Percentiles rank a stretch among this genome's conserved stretches.
These are phyloP conservation scores for Tipula vernalis DNA, from an alignment of 2,888 invertebrate genomes.

Conservation along the genomic window DNA sequence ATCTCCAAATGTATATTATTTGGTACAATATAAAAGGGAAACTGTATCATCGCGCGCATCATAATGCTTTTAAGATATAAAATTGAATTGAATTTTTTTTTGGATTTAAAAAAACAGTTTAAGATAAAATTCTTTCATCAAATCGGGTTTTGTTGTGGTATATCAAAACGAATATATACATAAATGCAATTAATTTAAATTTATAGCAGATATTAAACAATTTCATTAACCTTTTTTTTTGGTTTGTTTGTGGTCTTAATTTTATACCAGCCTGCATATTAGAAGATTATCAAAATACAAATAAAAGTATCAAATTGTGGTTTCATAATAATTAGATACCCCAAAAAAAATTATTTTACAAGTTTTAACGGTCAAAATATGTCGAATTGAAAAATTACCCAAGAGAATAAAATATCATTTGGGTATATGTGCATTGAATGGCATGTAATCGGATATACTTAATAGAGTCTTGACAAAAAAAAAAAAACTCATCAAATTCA, in stretches of 20 bases:
- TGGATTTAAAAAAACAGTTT: not conserved
- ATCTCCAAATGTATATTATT: not conserved
- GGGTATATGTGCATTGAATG: not conserved
- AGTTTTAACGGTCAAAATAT: not conserved
- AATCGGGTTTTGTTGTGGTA: not conserved
- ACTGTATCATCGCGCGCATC: not conserved
- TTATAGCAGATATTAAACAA: not conserved
- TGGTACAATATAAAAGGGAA: not conserved
- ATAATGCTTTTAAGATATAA: not conserved
- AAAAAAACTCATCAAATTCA: not conserved
- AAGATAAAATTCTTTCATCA: not conserved
- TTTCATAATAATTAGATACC: not conserved
- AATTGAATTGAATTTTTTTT: not conserved
- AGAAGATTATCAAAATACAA: not conserved
- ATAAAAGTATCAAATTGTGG: conserved; percentile 4
- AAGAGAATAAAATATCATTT: not conserved
- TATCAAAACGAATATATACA: not conserved
- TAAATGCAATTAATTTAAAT: not conserved
- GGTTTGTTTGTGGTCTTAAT: not conserved
- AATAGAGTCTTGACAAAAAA: not conserved
- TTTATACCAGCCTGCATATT: not conserved
- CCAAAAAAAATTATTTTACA: not conserved
- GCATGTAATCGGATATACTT: not conserved
- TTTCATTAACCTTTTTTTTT: not conserved
- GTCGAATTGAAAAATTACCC: not conserved